These are phyloP conservation scores for Boloria euphrosyne DNA, from an alignment of 2,888 invertebrate species.

Conservation along the genomic window DNA sequence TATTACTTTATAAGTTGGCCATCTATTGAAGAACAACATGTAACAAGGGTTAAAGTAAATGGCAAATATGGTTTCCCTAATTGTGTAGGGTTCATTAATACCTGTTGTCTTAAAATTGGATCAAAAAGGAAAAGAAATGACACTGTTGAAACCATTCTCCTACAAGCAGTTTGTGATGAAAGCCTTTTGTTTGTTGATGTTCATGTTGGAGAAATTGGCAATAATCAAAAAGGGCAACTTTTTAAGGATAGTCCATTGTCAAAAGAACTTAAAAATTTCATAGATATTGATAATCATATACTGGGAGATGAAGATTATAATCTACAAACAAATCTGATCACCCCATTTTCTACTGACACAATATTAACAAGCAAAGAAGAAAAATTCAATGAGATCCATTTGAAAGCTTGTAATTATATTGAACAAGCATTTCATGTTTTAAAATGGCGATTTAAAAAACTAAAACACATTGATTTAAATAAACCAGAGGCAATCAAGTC, in stretches of 20 bases:
- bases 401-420: conserved; percentile 68
- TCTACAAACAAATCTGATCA: conserved; percentile 66
- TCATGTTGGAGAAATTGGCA: conserved; percentile 64
- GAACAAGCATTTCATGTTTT: conserved; percentile 69
- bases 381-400: conserved; percentile 73
- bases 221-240: conserved; percentile 62
- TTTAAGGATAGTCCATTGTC: conserved; percentile 65
- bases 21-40: conserved; percentile 68
- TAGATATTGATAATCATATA: conserved; percentile 73
- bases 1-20: conserved; percentile 71
- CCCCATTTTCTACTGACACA: conserved; percentile 70
- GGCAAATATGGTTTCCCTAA: conserved; percentile 71
- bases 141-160: conserved; percentile 57
- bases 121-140: conserved; percentile 56
- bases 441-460: conserved; percentile 64
- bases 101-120: conserved; percentile 66
- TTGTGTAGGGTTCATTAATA: conserved; percentile 74
- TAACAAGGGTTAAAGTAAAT: conserved; percentile 71
- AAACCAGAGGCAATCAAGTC: conserved; percentile 59
- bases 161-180: conserved; percentile 77
- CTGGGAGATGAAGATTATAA: conserved; percentile 70
- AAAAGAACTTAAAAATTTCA: conserved; percentile 62
- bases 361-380: conserved; percentile 71
- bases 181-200: conserved; percentile 67
- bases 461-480: conserved; percentile 63